These are phyloP conservation scores for Capromys pilorides DNA, from an alignment of 2,797 vertebrate species.

Conservation along the genomic window DNA sequence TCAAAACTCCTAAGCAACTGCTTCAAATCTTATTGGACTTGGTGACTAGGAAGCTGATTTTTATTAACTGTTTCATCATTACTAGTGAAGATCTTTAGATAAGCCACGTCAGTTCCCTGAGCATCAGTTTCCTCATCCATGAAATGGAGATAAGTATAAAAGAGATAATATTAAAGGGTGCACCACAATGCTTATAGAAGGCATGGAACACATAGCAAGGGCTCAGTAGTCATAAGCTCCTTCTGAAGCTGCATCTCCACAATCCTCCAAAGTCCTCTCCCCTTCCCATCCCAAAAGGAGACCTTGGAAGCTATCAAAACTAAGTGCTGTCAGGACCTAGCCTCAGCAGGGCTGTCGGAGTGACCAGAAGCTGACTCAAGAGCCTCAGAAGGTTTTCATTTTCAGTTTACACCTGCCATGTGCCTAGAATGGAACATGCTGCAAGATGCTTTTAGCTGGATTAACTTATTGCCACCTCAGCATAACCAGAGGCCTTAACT, in stretches of 20 bases:
- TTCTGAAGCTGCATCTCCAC: not conserved
- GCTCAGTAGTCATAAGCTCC: not conserved
- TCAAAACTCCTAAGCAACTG: constrained; percentile 64
- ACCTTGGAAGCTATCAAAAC: not conserved
- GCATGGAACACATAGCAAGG: rapidly evolving
- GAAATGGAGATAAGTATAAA: not conserved
- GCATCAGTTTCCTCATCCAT: not conserved
- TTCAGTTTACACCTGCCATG: not conserved
- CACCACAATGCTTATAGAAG: not conserved
- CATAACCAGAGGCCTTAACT: not conserved
- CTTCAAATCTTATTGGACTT: constrained; percentile 55
- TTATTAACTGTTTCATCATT: not conserved
- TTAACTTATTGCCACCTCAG: not conserved
- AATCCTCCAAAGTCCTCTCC: not conserved
- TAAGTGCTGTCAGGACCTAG: not conserved
- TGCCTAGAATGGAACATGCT: not conserved
- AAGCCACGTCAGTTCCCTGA: not conserved
- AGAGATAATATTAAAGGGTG: not conserved
- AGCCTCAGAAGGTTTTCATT: not conserved
- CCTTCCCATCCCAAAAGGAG: not conserved
- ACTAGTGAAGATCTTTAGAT: not conserved
- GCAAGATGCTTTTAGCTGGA: not conserved
- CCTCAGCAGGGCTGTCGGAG: too few relatives aligned
- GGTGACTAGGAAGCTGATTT: not conserved
- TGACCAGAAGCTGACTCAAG: not conserved